These are phyloP conservation scores for Drosophila pandora DNA, from an alignment of 1,140 invertebrate genomes.

Conservation along the genomic window DNA sequence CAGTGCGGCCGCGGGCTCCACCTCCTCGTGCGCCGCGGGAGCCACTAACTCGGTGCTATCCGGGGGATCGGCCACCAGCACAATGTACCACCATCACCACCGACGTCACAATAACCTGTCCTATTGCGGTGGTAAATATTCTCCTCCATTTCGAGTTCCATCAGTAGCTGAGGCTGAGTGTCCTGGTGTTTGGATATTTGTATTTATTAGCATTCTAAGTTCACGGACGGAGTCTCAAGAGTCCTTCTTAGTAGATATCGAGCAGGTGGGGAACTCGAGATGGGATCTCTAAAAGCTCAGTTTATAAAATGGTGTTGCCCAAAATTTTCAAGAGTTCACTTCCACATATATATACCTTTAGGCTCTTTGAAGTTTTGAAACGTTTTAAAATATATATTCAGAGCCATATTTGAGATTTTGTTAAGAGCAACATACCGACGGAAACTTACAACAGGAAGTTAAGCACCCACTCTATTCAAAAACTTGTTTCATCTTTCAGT, in stretches of 20 bases:
- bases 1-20: slow-evolving; percentile 12
- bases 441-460: too few species aligned
- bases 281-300: too few species aligned
- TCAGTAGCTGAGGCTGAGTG: neutral
- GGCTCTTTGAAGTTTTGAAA: too few species aligned
- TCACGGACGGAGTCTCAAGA: slow-evolving; percentile 53
- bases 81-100: slow-evolving; percentile 77
- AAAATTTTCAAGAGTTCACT: too few species aligned
- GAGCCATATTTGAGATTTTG: too few species aligned
- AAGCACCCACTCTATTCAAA: neutral
- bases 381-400: too few species aligned
- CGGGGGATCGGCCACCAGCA: slow-evolving; percentile 54
- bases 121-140: slow-evolving; percentile 83
- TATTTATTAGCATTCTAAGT: slow-evolving; percentile 1
- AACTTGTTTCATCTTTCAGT: slow-evolving; percentile 58
- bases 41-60: slow-evolving; percentile 29
- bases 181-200: neutral
- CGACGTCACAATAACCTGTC: slow-evolving; percentile 81
- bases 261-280: slow-evolving; percentile 1
- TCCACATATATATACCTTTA: too few species aligned
- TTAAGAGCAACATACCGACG: too few species aligned
- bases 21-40: slow-evolving; percentile 18
- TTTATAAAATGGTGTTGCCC: too few species aligned
- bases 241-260: slow-evolving; percentile 20
- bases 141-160: neutral